phyloP scores from a whole-genome alignment of 1,140 invertebrate genomes.

The Dendrolimus kikuchii region DNA sequence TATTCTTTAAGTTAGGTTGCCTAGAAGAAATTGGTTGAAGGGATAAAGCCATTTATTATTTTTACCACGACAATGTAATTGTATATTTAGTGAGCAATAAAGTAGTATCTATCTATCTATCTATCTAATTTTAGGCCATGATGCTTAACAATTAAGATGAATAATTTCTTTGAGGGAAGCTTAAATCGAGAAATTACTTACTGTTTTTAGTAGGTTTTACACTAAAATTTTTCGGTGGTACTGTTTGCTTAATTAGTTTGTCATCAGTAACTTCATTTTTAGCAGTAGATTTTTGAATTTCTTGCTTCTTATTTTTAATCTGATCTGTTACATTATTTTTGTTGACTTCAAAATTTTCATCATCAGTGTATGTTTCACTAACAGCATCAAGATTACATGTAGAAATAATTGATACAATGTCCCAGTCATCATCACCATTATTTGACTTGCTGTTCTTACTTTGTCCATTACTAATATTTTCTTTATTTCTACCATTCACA shows the following conservation, averaged over 20 bases:
- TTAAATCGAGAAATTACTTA: too few species aligned
- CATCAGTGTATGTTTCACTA: slow-evolving; percentile 58
- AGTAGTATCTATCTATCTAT: too few species aligned
- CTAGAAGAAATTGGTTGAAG: too few species aligned
- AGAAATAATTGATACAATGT: slow-evolving; percentile 46
- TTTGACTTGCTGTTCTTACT: slow-evolving; percentile 15
- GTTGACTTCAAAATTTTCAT: slow-evolving; percentile 43
- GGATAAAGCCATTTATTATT: too few species aligned
- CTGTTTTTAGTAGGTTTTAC: neutral
- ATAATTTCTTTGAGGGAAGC: too few species aligned
- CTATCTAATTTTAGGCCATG: too few species aligned
- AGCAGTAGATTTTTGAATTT: slow-evolving; percentile 9
- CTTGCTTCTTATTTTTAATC: slow-evolving; percentile 10
- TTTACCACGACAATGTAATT: too few species aligned
- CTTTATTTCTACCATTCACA: slow-evolving; percentile 28
- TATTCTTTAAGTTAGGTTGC: too few species aligned
- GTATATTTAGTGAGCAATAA: too few species aligned
- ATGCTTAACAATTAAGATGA: too few species aligned
- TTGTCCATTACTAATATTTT: slow-evolving; percentile 28
- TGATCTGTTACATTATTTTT: slow-evolving; percentile 10
- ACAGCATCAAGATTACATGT: slow-evolving; percentile 32
- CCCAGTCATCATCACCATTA: slow-evolving; percentile 39
- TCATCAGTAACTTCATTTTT: slow-evolving; percentile 1
- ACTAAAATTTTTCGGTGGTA: slow-evolving; percentile 2
- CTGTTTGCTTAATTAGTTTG: too few species aligned